Evolutionary conservation across 2,113 vertebrate genomes (phyloP).

Genomic region (Chaetodon auriga): DNA sequence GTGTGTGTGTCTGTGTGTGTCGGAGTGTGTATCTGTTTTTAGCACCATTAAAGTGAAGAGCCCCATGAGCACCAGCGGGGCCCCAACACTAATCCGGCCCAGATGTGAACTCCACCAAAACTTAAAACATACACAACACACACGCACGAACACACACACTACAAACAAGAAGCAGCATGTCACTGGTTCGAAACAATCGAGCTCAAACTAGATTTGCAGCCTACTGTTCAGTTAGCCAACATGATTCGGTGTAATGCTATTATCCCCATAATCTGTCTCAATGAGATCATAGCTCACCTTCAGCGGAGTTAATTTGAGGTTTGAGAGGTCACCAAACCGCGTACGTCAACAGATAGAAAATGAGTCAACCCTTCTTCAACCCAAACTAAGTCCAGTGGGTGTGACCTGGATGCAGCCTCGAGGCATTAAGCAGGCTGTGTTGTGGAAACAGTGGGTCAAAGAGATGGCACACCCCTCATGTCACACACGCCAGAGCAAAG

Average conservation of each 20-base stretch:
- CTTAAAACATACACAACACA: slow-evolving; percentile 50
- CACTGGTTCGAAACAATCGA: slow-evolving; percentile 43
- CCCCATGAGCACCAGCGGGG: slow-evolving; percentile 67
- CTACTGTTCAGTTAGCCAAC: slow-evolving; percentile 54
- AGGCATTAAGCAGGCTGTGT: slow-evolving; percentile 42
- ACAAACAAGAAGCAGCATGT: slow-evolving; percentile 51
- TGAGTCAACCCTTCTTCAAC: not conserved
- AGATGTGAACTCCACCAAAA: slow-evolving; percentile 77
- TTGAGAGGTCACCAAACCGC: slow-evolving; percentile 45
- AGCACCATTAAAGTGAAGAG: slow-evolving; percentile 69
- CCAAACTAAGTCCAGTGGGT: not conserved
- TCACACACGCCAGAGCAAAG: slow-evolving; percentile 22
- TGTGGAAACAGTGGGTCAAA: slow-evolving; percentile 69
- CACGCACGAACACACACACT: slow-evolving; percentile 25
- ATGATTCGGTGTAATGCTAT: slow-evolving; percentile 61
- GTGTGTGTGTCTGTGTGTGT: slow-evolving; percentile 16
- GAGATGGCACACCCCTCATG: slow-evolving; percentile 19
- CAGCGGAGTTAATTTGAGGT: slow-evolving; percentile 30
- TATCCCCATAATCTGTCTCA: slow-evolving; percentile 57
- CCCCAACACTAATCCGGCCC: slow-evolving; percentile 70
- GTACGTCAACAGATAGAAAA: slow-evolving; percentile 41
- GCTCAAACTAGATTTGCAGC: slow-evolving; percentile 53
- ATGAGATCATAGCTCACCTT: slow-evolving; percentile 66
- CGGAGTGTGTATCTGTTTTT: slow-evolving; percentile 70
- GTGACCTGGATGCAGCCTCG: slow-evolving; percentile 14